Conservation (phyloP, 2,113 vertebrate species). For the Empidonax alnorum region DNA sequence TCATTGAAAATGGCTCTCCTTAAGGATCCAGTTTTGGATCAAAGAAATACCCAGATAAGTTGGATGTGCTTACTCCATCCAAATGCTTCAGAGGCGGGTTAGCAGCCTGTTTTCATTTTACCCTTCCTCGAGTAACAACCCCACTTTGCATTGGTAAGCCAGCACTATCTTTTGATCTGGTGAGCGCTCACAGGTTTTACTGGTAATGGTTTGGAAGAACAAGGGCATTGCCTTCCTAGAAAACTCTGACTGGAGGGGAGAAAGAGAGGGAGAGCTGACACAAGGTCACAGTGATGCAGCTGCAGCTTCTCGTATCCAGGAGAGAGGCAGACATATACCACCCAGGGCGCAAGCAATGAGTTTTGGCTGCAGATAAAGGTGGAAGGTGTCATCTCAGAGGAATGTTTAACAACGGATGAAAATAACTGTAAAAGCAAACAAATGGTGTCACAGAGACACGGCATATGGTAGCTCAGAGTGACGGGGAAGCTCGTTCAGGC, state of each 20-base stretch:
- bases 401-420: conserved; percentile 32
- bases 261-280: accelerated
- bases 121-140: neutral
- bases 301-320: neutral
- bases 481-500: accelerated
- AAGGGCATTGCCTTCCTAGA: neutral
- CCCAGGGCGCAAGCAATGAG: neutral
- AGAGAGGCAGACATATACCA: neutral
- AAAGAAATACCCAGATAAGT: neutral
- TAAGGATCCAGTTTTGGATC: neutral
- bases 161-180: neutral
- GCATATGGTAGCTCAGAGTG: neutral
- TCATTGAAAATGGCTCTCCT: neutral
- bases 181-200: neutral
- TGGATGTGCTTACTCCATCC: neutral
- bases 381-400: conserved; percentile 34
- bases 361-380: conserved; percentile 44
- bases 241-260: neutral
- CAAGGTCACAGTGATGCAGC: neutral
- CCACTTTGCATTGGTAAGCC: neutral
- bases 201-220: neutral
- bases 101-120: neutral
- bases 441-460: conserved; percentile 11
- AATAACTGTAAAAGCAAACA: conserved; percentile 37
- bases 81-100: neutral